Base-by-base conservation (phyloP, 2,888 invertebrate species). In the Leptinotarsa juncta region DNA sequence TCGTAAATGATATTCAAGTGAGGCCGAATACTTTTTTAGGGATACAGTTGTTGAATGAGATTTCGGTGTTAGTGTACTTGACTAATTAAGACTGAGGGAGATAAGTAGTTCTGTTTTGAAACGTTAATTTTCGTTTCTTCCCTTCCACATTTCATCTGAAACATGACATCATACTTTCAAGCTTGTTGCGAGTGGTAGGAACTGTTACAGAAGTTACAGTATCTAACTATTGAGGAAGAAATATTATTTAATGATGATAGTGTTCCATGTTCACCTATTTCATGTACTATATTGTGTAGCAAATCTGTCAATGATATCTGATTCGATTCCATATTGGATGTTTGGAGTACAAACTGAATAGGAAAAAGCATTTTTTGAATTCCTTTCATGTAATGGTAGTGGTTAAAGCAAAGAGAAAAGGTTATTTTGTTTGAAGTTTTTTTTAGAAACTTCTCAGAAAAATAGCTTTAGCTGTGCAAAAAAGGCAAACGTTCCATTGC, bases 401-500 rank as follows among this genome's bases (percentile, higher is more conserved):
- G 42, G 42, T 3, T 42, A 42, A 12, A 42, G 42, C 10, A 12
- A 42, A 42, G 42, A 42, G 10, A 10, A 42, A 42, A 42, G 42
- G 12, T 42, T 42, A 42, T 53, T 4, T 53, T n/a, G 51, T 53
- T 12, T 18, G n/a, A 18, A 18, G 1, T 0, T 2, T 5, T 53
- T 53, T 53, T 26, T 18, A 23, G 32, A 53, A 62, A 48, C 16
- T n/a, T 66, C 23, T 32, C 20, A 51, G 49, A 49, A 86, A 81
- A 82, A 92, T 92, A 92, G 92, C 93, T 82, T 89, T 94, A 89
- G 94, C 93, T 77, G 91, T 94, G 84, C 94, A 94, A 89, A 91
- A 83, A 90, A 94, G 81, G 92, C 94, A 72, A 94, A 94, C 86
- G 94, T 98, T 71, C 93, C 99, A 80, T 91, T 99, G 77, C 99